Percentiles rank a stretch among this genome's conserved stretches.
Conservation (phyloP, 2,797 vertebrate genomes). For the Hydrophis major region DNA sequence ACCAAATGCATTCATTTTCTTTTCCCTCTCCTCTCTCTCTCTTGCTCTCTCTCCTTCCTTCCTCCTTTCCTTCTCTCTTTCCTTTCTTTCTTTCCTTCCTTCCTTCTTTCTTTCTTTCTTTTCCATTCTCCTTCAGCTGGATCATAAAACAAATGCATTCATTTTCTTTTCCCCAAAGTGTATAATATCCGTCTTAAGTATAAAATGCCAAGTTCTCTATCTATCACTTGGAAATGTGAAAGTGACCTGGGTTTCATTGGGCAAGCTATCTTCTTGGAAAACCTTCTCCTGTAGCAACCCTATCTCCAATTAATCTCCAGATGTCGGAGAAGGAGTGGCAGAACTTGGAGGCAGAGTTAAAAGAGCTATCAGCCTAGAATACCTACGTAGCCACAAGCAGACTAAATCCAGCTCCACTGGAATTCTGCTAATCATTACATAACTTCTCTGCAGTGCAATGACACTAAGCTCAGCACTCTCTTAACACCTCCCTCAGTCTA, state of each 20-base stretch:
- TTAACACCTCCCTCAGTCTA: background rate
- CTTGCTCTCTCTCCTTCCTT: no score
- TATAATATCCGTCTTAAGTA: background rate
- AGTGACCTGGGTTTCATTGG: background rate
- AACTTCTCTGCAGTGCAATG: background rate
- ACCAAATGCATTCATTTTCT: background rate
- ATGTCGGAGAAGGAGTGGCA: background rate
- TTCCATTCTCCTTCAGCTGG: background rate
- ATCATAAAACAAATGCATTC: background rate
- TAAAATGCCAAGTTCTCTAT: background rate
- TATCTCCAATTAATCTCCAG: background rate
- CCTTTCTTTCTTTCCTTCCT: background rate
- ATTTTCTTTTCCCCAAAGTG: background rate
- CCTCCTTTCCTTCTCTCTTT: rapidly evolving
- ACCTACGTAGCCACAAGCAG: background rate
- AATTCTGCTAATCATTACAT: background rate
- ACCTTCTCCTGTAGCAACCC: background rate
- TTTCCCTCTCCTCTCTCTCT: no score
- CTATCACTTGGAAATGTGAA: background rate
- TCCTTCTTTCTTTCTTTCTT: background rate
- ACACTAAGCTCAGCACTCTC: background rate
- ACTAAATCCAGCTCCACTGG: background rate
- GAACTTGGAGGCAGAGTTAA: no score
- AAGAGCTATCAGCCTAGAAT: background rate
- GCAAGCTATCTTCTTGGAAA: background rate